A percentile compares a stretch with the other conserved stretches of the same genome.
These are phyloP conservation scores for Crotophaga sulcirostris DNA, from an alignment of 2,113 vertebrate genomes.

Conservation along the genomic window DNA sequence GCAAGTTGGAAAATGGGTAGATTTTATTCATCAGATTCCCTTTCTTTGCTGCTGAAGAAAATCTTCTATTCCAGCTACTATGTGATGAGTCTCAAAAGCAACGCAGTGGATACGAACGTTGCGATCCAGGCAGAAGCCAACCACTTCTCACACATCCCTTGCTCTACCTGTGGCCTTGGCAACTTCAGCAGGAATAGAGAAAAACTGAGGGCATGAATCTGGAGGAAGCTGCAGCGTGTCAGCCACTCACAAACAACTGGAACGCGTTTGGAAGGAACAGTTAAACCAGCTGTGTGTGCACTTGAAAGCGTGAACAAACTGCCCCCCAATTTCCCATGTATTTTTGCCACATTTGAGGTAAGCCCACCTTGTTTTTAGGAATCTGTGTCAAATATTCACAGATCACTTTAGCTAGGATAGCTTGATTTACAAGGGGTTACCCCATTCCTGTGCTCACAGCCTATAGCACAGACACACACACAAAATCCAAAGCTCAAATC, in stretches of 20 bases:
- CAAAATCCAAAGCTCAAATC: not conserved
- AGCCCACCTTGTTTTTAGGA: not conserved
- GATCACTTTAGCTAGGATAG: not conserved
- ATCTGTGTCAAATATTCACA: not conserved
- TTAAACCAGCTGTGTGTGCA: accelerated
- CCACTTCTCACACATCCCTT: not conserved
- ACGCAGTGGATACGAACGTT: accelerated
- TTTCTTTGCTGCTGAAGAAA: not conserved
- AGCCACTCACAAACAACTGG: not conserved
- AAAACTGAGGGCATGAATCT: not conserved
- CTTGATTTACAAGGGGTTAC: not conserved
- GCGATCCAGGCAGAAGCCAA: not conserved
- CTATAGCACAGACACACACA: not conserved
- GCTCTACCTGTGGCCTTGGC: not conserved
- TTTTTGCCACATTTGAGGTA: not conserved
- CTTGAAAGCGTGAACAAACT: not conserved
- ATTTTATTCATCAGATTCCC: not conserved
- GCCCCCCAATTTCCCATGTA: not conserved
- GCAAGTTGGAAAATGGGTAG: not conserved
- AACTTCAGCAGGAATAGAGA: not conserved
- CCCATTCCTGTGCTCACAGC: not conserved
- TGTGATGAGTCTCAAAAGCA: not conserved
- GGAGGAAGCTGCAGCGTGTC: not conserved
- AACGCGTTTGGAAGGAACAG: not conserved
- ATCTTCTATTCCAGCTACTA: not conserved